Conservation (phyloP, 2,888 invertebrate genomes). For the Rotaria sp. region DNA sequence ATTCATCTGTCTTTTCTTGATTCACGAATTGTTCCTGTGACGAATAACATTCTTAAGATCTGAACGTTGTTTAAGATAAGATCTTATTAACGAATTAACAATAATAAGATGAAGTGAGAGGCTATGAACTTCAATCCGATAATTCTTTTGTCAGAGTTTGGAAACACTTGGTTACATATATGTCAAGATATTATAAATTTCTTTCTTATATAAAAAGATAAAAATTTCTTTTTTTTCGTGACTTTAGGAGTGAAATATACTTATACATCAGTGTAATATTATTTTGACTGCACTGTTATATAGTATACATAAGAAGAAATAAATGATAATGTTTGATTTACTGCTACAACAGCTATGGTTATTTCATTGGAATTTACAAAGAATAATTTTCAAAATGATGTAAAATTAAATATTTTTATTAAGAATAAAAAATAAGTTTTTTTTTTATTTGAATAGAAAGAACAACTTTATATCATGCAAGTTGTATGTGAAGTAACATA, state of each 20-base stretch:
- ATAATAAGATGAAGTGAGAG: too few relatives aligned
- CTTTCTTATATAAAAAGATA: neutral
- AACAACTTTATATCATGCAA: constrained; percentile 98
- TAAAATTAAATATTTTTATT: neutral
- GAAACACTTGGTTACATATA: constrained; percentile 98
- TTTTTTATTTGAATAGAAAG: constrained; percentile 57
- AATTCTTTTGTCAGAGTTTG: constrained; percentile 60
- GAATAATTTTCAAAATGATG: constrained; percentile 93
- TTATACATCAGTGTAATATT: constrained; percentile 83
- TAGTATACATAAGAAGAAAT: constrained; percentile 88
- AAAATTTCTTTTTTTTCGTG: neutral
- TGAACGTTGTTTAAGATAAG: too few relatives aligned
- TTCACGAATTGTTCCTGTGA: too few relatives aligned
- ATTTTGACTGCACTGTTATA: constrained; percentile 97
- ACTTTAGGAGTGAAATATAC: constrained; percentile 68
- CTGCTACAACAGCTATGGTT: constrained; percentile 87
- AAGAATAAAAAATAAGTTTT: neutral
- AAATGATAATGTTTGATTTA: constrained; percentile 80
- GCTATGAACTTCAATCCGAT: too few relatives aligned
- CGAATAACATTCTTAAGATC: too few relatives aligned
- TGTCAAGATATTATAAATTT: constrained; percentile 76
- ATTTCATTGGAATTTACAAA: constrained; percentile 97
- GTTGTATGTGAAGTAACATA: constrained; percentile 96
- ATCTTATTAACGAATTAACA: too few relatives aligned
- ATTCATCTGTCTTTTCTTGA: too few relatives aligned